Evolutionary conservation across 1,140 invertebrate species (phyloP), one percentile per base, ranked within the genome.

Genomic region (Lepidostoma basale): DNA sequence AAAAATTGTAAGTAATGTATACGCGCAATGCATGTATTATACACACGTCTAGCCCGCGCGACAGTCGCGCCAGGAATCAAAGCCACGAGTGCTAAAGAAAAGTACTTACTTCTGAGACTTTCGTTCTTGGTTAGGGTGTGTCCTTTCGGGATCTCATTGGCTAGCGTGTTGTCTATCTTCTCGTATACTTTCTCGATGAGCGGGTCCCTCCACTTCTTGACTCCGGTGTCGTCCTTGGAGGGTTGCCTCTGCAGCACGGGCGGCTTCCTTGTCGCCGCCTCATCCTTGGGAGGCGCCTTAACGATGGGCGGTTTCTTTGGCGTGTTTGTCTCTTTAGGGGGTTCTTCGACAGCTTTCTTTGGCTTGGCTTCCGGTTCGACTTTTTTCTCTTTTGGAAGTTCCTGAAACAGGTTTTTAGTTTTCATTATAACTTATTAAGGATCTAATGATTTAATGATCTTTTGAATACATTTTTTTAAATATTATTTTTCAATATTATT

Each of bases 151-250:
- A 81, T 73, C 62, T 82, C 80, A 73, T 82, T 81, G 39, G 76
- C 76, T 22, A 83, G 70, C 12, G 81, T 83, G 67, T 82, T 83
- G 70, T 83, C 80, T 47, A 83, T 81, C 62, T 79, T 83, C 68
- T 82, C 80, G 70, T 84, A 83, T 6, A 82, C 80, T 25, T 80
- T 76, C 62, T 83, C 81, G 54, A 81, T 77, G 30, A 82, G 73
- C 22, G 81, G 81, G 62, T 82, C 82, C 36, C 81, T 78, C 80
- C 81, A 83, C 75, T 82, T 83, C 70, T 82, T 84, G n/a, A 47
- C 59, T 77, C 74, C 39, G 72, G 75, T 68, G n/a, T 79, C 75
- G 42, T 83, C 80, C 73, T 81, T 82, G 10, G 81, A 83, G 1
- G 76, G 75, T 65, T 81, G 79, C 65, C 82, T 81, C 72, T 78